Base-by-base conservation (phyloP, 2,797 vertebrate species). In the Fistularia commersonii region DNA sequence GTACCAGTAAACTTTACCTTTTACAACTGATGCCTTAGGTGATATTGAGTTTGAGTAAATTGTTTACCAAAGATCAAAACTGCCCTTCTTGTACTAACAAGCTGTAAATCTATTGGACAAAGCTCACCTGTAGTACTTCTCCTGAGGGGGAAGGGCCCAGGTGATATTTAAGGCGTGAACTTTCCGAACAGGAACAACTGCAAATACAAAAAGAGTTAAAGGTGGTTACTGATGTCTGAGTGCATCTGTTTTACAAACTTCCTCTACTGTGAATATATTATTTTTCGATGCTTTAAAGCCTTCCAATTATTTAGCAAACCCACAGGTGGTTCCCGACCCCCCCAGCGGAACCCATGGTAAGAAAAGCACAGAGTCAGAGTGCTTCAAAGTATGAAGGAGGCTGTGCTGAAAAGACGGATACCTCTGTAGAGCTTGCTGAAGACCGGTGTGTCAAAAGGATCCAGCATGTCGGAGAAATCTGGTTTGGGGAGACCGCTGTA, bases 351-450 rank as follows among this genome's bases (percentile, higher is more conserved):
- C 23, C 23, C 23, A 23, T 23, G 54, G 41, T 10, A n/a, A 12
- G 4, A 5, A 10, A 33, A 41, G 45, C 5, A 23, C 14, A 44
- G 42, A 13, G 14, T 32, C 3, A 10, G 42, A 32, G 23, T 23
- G 23, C 23, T 23, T 23, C 23, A 23, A 23, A 23, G 39, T 38
- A 49, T 49, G 39, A 45, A 31, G 14, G 23, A 8, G 23, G 34
- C 13, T 53, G 35, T 41, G 12, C 45, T 13, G 31, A n/a, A n/a
- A 11, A 34, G 48, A 50, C 31, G 11, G 52, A 71, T 74, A 97
- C 96, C 94, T 93, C 93, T 89, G 87, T 98, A 97, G 61, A 99
- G 93, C 81, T 92, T 94, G 88, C 93, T 93, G 84, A 97, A 98
- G 51, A 89, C 90, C 39, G 92, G 88, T 5, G 94, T 97, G 75